Evolutionary conservation across 2,888 invertebrate genomes (phyloP).

Genomic region (Eupithecia exiguata): DNA sequence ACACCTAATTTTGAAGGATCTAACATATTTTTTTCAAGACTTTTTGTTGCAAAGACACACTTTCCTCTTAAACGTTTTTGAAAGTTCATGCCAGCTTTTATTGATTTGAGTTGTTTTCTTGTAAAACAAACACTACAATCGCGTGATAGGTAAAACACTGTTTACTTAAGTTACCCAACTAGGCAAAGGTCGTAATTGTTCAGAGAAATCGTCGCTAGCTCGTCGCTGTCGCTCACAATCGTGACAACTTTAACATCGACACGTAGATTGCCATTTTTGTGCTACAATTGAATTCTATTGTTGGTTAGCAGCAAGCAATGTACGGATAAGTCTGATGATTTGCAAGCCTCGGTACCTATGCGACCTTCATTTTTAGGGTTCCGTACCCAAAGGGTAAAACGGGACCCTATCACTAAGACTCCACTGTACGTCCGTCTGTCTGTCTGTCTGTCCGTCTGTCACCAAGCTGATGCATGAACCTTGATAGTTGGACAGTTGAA

Average conservation of each 20-base stretch:
- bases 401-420: too few species aligned
- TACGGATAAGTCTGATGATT: constrained; percentile 13
- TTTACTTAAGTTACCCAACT: constrained; percentile 24
- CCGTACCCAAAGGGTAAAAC: too few species aligned
- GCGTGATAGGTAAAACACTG: constrained; percentile 20
- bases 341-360: constrained; percentile 45
- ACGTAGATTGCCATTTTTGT: constrained; percentile 23
- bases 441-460: too few species aligned
- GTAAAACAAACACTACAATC: constrained; percentile 4
- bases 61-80: not conserved
- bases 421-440: too few species aligned
- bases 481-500: too few species aligned
- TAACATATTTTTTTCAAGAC: not conserved
- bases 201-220: constrained; percentile 31
- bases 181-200: constrained; percentile 33
- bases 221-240: constrained; percentile 26
- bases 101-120: not conserved
- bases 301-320: constrained; percentile 20
- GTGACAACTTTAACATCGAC: constrained; percentile 11
- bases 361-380: constrained; percentile 63
- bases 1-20: too few species aligned
- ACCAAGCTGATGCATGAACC: too few species aligned
- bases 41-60: not conserved
- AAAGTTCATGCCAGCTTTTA: not conserved
- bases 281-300: not conserved